Evolutionary conservation across 2,113 vertebrate genomes (phyloP).

Genomic region (Noctilio leporinus): DNA sequence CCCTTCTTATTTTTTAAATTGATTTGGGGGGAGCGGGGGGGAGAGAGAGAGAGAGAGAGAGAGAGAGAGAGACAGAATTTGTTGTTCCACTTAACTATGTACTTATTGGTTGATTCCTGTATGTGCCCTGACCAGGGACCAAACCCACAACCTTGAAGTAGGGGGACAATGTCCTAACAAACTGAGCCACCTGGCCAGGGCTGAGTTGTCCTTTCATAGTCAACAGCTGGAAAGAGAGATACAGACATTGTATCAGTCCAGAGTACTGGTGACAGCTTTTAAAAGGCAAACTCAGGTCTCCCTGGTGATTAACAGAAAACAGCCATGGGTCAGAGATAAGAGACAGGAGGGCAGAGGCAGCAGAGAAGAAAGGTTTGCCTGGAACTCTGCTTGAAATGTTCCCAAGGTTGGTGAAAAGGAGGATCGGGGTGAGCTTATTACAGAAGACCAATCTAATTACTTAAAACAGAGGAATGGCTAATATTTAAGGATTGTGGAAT

Average conservation of each 20-base stretch:
- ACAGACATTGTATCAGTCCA: neutral
- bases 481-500: neutral
- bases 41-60: too few relatives aligned
- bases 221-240: neutral
- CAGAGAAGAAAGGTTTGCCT: neutral
- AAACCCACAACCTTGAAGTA: too few relatives aligned
- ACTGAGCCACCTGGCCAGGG: too few relatives aligned
- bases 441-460: neutral
- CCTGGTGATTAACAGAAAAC: constrained; percentile 5
- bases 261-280: neutral
- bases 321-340: constrained; percentile 37
- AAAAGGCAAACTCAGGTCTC: neutral
- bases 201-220: neutral
- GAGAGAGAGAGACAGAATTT: too few relatives aligned
- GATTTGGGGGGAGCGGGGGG: too few relatives aligned
- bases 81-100: too few relatives aligned
- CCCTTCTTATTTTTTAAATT: neutral
- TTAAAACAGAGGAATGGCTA: neutral
- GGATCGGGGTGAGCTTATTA: neutral
- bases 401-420: neutral
- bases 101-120: too few relatives aligned
- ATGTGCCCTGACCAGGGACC: too few relatives aligned
- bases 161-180: too few relatives aligned
- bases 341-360: neutral
- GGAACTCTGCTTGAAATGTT: neutral